phyloP scores from a whole-genome alignment of 2,113 vertebrate species.

The Haemorhous mexicanus region DNA sequence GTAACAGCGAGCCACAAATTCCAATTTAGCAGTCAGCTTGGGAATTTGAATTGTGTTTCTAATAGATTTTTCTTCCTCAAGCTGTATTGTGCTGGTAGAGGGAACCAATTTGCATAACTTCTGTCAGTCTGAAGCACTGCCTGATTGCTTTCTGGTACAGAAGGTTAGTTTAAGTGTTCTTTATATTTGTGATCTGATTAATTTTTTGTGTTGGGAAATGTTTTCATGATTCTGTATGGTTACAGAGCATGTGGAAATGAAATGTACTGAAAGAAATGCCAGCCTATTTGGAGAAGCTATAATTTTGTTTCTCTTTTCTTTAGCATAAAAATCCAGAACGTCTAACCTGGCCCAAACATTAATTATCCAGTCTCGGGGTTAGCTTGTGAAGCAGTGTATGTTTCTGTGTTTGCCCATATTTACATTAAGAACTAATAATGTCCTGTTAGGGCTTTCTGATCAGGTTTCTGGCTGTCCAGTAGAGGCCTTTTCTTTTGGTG shows the following conservation, averaged over 20 bases:
- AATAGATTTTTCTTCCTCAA: background rate
- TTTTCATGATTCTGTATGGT: background rate
- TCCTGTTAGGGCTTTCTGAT: background rate
- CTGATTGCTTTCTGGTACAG: background rate
- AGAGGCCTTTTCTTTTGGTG: background rate
- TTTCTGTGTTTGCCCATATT: background rate
- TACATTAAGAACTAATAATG: background rate
- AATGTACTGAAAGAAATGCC: background rate
- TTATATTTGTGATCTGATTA: background rate
- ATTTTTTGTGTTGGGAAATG: background rate
- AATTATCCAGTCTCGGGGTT: rapidly evolving
- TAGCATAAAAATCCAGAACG: background rate
- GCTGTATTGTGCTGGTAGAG: background rate
- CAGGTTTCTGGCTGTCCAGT: background rate
- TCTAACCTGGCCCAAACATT: background rate
- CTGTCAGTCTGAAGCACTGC: background rate
- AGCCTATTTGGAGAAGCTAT: background rate
- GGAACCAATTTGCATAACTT: background rate
- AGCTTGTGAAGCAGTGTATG: background rate
- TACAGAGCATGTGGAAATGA: background rate
- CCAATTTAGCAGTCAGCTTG: background rate
- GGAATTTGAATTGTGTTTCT: background rate
- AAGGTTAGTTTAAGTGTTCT: background rate
- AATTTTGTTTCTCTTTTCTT: background rate
- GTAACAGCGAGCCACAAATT: background rate